Evolutionary conservation across 2,888 invertebrate genomes (phyloP), one percentile per base, ranked within the genome.

Genomic region (Phyto melanocephala): DNA sequence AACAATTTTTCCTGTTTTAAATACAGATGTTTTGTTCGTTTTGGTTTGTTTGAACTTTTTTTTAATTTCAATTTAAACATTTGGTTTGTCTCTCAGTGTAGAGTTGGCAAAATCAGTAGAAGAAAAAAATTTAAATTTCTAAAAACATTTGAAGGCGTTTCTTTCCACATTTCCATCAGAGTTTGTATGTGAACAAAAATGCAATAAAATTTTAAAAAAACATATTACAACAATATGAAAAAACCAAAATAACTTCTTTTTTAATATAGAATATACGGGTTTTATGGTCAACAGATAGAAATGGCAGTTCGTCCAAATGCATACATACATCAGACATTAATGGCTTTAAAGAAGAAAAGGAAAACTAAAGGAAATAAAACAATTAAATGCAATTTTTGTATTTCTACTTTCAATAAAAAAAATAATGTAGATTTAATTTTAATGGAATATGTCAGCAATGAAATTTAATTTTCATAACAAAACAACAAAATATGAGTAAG

Each of bases 381-480:
- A 77, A 77, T 77, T 77, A 62, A 70, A 70, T 77, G 60, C 77
- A 77, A 70, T 70, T 77, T 68, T 70, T 62, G 50, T 68, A n/a
- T n/a, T 24, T 45, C 40, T 68, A 1, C 13, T 33, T 7, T 15
- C 45, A 45, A 15, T n/a, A 52, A 15, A 17, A 47, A 10, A 13
- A 24, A 63, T 56, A 56, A 45, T 2, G 56, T 24, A 56, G 15
- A n/a, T 45, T 6, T 6, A 63, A 22, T 33, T 72, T 72, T 74
- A 67, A 75, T 75, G 75, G 65, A 75, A 65, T 58, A 47, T 50
- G 65, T 75, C 75, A 58, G 75, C 52, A 75, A 17, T 50, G 33
- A 67, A 75, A 67, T 67, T 20, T 8, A 75, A 65, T 56, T 47
- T 75, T 35, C 8, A 56, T 47, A 45, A 45, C 7, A 56, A 56